Evolutionary conservation across 35 echinoderm and acorn worm species (phyloP).

Genomic region (Lytechinus variegatus): DNA sequence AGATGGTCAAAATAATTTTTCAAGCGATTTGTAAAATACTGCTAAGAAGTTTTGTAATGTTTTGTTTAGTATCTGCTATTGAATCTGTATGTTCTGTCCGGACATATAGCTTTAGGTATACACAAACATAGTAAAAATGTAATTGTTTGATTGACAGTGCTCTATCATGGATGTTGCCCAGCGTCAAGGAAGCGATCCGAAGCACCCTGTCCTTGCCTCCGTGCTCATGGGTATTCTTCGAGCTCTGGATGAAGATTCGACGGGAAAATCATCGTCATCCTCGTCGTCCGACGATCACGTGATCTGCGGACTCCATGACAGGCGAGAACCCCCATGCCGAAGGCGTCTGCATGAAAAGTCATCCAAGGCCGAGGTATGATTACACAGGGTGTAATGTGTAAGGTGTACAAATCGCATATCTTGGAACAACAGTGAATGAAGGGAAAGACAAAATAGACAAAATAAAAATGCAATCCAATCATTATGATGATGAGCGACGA

Average conservation of each 20-base stretch:
- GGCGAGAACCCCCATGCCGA: background rate
- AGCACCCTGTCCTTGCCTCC: constrained; percentile 21
- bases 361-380: background rate
- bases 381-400: no score
- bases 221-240: constrained; percentile 18
- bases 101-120: no score
- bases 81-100: no score
- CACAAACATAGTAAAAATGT: background rate
- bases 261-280: background rate
- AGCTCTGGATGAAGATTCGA: background rate
- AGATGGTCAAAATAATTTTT: no score
- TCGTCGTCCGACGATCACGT: background rate
- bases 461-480: no score
- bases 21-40: no score
- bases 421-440: no score
- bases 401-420: no score
- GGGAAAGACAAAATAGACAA: no score
- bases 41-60: no score
- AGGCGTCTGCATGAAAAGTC: background rate
- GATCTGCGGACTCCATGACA: background rate
- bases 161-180: background rate
- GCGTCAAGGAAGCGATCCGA: background rate
- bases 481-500: no score
- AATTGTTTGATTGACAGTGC: background rate
- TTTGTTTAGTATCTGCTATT: no score